Conservation (phyloP, 1,140 invertebrate genomes). For the Zaprionus gabonicus region DNA sequence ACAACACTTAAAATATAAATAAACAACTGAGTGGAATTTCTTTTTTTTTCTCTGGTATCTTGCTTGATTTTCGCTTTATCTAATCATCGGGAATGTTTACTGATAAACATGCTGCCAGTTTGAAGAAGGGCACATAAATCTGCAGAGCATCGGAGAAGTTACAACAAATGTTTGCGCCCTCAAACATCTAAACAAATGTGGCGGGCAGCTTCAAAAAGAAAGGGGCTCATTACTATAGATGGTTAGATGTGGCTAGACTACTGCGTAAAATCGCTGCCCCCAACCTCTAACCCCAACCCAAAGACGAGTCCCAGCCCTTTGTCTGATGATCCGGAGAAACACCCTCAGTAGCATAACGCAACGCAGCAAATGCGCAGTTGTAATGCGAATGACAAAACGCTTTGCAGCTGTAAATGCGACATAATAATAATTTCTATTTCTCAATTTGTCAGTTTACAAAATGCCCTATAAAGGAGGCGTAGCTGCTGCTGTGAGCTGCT, state of each 20-base stretch:
- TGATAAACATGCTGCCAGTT: conserved; percentile 35
- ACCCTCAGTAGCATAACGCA: conserved; percentile 47
- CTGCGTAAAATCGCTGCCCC: conserved; percentile 57
- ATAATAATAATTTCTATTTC: conserved; percentile 17
- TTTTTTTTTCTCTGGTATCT: background rate
- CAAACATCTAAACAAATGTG: conserved; percentile 39
- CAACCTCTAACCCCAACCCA: conserved; percentile 1
- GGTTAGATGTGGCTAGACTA: conserved; percentile 46
- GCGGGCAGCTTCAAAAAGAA: conserved; percentile 59
- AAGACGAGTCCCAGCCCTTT: background rate
- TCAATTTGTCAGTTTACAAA: background rate
- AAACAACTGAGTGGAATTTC: conserved; percentile 46
- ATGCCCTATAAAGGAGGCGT: background rate
- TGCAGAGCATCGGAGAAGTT: conserved; percentile 35
- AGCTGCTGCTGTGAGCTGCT: background rate
- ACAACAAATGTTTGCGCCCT: conserved; percentile 50
- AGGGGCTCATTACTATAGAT: conserved; percentile 6
- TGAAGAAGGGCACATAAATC: conserved; percentile 35
- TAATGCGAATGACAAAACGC: conserved; percentile 27
- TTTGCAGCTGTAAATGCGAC: conserved; percentile 33
- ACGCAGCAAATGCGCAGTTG: conserved; percentile 65
- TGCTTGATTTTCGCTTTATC: conserved; percentile 34
- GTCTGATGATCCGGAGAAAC: conserved; percentile 3
- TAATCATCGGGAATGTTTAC: conserved; percentile 63
- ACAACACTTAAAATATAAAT: conserved; percentile 68